phyloP scores from a whole-genome alignment of 2,797 vertebrate species.

The Molothrus aeneus region DNA sequence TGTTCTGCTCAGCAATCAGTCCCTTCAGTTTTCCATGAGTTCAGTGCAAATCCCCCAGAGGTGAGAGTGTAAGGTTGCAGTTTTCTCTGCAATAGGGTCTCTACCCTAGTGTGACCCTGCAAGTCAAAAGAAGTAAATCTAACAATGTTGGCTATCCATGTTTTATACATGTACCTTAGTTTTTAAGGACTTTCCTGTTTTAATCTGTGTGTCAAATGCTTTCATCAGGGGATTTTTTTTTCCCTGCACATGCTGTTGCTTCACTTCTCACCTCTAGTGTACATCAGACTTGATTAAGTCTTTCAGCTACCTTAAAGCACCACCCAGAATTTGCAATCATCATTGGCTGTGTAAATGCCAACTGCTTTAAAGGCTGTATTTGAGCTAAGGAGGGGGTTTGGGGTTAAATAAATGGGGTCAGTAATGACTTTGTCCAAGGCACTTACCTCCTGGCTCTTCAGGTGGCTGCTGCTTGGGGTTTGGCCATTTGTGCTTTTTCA shows the following conservation, averaged over 20 bases:
- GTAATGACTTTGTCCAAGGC: neutral
- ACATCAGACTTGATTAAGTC: neutral
- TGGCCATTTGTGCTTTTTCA: neutral
- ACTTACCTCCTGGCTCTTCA: neutral
- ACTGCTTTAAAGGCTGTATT: neutral
- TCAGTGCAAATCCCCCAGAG: neutral
- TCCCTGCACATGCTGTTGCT: fast-evolving
- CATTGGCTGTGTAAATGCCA: neutral
- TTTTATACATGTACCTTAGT: neutral
- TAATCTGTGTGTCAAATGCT: neutral
- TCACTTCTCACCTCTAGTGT: neutral
- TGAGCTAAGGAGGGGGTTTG: neutral
- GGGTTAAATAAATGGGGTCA: neutral
- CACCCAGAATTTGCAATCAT: neutral
- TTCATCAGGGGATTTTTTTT: neutral
- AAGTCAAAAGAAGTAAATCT: neutral
- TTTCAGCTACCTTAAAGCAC: neutral
- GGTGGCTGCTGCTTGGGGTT: neutral
- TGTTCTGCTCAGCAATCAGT: neutral
- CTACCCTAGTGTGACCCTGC: fast-evolving
- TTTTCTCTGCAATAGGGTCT: neutral
- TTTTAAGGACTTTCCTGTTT: neutral
- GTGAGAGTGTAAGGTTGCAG: neutral
- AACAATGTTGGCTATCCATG: neutral
- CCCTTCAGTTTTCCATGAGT: neutral